Percentiles rank a stretch among this genome's conserved stretches.
Conservation (phyloP, 2,797 vertebrate species). For the Falco naumanni region DNA sequence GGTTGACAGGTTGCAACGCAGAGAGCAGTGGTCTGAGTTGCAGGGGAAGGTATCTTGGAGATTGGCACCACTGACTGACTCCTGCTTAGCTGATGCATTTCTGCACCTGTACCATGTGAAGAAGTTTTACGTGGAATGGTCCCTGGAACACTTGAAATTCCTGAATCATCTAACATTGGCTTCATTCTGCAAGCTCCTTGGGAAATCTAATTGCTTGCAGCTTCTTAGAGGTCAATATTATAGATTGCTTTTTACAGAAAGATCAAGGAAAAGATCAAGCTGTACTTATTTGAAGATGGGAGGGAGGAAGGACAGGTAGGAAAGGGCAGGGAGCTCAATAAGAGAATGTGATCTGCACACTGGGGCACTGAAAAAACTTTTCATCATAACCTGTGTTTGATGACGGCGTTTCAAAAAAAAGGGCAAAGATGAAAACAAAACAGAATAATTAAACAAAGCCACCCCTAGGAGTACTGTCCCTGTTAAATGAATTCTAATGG, state of each 20-base stretch:
- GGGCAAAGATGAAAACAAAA: background rate
- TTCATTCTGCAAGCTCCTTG: background rate
- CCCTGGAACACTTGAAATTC: constrained; percentile 6
- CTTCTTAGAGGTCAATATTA: constrained; percentile 61
- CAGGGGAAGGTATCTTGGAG: background rate
- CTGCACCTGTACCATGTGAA: background rate
- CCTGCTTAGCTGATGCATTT: background rate
- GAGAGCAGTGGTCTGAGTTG: background rate
- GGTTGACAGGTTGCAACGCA: background rate
- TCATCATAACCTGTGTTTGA: background rate
- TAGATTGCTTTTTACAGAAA: constrained; percentile 62
- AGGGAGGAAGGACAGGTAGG: constrained; percentile 23
- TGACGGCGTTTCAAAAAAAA: background rate
- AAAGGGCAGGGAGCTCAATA: constrained; percentile 60
- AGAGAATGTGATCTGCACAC: constrained; percentile 5
- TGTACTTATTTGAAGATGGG: constrained; percentile 27
- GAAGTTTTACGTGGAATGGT: background rate
- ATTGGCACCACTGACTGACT: background rate
- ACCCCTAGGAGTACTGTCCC: background rate
- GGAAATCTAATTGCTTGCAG: constrained; percentile 58
- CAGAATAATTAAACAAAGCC: background rate
- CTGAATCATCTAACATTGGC: background rate
- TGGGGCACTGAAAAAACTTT: background rate
- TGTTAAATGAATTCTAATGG: background rate
- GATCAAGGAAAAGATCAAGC: constrained; percentile 68